Conservation (phyloP, 2,888 invertebrate genomes). For the Drosophila mercatorum region DNA sequence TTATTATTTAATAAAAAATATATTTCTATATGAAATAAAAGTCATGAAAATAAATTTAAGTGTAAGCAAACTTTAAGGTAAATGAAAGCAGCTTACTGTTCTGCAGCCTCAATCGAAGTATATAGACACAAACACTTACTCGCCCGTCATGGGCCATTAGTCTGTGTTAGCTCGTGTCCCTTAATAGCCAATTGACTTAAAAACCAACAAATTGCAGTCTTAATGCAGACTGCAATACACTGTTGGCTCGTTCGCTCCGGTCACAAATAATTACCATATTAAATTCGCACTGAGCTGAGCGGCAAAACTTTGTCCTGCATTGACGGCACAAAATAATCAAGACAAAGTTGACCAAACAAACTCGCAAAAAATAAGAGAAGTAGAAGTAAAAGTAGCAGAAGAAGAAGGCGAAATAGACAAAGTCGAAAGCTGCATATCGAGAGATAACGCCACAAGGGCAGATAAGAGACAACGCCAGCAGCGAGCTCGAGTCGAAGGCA, state of each 20-base stretch:
- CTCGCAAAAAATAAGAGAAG: not conserved
- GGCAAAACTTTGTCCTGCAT: conserved; percentile 54
- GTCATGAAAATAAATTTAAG: not conserved
- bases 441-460: conserved; percentile 63
- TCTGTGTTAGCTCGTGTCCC: not conserved
- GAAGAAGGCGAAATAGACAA: not conserved
- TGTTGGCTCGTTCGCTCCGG: conserved; percentile 14
- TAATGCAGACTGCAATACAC: conserved; percentile 18
- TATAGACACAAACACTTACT: not conserved
- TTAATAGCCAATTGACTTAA: conserved; percentile 24
- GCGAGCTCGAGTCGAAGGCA: conserved; percentile 33
- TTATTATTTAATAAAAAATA: too few species aligned
- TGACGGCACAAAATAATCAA: conserved; percentile 51
- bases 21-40: too few species aligned
- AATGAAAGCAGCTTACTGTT: not conserved
- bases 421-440: conserved; percentile 54
- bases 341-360: conserved; percentile 62
- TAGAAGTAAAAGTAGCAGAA: not conserved
- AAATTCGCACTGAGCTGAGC: conserved; percentile 35
- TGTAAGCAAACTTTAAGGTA: not conserved
- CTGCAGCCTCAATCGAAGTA: not conserved
- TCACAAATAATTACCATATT: conserved; percentile 71
- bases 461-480: conserved; percentile 18
- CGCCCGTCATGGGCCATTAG: conserved; percentile 1
- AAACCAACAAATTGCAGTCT: conserved; percentile 26